These are phyloP conservation scores for Staurois parvus DNA, from an alignment of 2,797 vertebrate genomes.

Conservation along the genomic window DNA sequence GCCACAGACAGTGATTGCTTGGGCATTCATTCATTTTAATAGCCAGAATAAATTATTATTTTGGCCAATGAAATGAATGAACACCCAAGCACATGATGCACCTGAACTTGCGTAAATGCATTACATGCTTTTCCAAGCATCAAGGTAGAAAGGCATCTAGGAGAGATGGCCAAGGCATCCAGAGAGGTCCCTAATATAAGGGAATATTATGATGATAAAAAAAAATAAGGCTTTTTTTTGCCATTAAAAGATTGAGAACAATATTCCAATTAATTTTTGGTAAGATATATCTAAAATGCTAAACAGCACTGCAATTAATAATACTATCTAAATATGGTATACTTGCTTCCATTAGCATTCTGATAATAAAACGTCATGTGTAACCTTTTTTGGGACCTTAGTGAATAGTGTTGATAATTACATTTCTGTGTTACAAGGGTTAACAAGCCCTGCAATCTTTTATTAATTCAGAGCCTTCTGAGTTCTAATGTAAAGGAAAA, in stretches of 20 bases:
- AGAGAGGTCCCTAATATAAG: too few species aligned
- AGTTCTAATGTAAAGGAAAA: conserved; percentile 32
- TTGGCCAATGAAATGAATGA: too few species aligned
- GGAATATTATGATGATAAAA: too few species aligned
- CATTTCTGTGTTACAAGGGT: conserved; percentile 3
- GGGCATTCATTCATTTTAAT: too few species aligned
- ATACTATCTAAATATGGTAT: not conserved
- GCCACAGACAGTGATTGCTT: too few species aligned
- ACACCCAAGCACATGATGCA: too few species aligned
- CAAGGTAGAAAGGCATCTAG: too few species aligned
- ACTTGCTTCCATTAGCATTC: not conserved
- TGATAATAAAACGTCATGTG: not conserved
- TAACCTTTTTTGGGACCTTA: too few species aligned
- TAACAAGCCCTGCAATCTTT: conserved; percentile 10
- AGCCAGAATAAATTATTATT: too few species aligned
- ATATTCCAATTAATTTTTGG: conserved; percentile 8
- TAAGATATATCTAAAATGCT: conserved; percentile 20
- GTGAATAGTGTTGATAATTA: not conserved
- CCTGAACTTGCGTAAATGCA: too few species aligned
- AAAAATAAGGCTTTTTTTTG: not conserved
- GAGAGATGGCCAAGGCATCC: too few species aligned
- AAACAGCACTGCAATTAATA: conserved; percentile 27
- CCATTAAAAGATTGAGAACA: conserved; percentile 26
- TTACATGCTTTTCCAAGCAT: too few species aligned
- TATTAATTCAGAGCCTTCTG: conserved; percentile 35